A percentile compares a stretch with the other conserved stretches of the same genome.
phyloP scores from a whole-genome alignment of 2,888 invertebrate species.

The Hemaris fuciformis region DNA sequence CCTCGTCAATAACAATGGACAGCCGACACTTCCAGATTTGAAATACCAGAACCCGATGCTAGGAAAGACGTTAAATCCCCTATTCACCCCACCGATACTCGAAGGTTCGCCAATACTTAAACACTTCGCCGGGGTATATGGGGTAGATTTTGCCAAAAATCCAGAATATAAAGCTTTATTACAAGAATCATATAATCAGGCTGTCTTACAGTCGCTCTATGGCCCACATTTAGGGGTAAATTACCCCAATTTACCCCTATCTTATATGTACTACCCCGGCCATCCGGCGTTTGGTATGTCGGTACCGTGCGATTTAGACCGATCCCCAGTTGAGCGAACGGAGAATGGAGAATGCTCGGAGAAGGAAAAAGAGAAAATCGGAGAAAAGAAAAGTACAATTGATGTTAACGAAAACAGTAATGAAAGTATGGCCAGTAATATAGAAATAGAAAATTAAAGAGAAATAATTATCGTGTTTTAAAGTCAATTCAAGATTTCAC shows the following conservation, averaged over 20 bases:
- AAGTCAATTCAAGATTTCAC: neutral
- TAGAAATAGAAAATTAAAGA: constrained; percentile 73
- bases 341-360: constrained; percentile 50
- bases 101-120: constrained; percentile 74
- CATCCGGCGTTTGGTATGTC: constrained; percentile 67
- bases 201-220: constrained; percentile 72
- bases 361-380: constrained; percentile 48
- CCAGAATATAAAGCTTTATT: constrained; percentile 73
- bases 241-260: constrained; percentile 67
- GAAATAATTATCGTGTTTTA: neutral
- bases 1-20: constrained; percentile 91
- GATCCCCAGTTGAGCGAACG: constrained; percentile 53
- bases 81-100: constrained; percentile 60
- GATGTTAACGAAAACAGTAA: constrained; percentile 72
- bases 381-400: constrained; percentile 51
- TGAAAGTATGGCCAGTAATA: constrained; percentile 78
- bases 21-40: constrained; percentile 66
- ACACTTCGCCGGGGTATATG: constrained; percentile 76
- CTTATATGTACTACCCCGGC: constrained; percentile 76
- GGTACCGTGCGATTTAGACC: constrained; percentile 61
- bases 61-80: constrained; percentile 61
- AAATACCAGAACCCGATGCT: constrained; percentile 64
- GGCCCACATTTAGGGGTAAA: constrained; percentile 74
- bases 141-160: constrained; percentile 74
- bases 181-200: constrained; percentile 77